Evolutionary conservation across 2,888 invertebrate genomes (phyloP).

Genomic region (Sarcophaga subvicina): DNA sequence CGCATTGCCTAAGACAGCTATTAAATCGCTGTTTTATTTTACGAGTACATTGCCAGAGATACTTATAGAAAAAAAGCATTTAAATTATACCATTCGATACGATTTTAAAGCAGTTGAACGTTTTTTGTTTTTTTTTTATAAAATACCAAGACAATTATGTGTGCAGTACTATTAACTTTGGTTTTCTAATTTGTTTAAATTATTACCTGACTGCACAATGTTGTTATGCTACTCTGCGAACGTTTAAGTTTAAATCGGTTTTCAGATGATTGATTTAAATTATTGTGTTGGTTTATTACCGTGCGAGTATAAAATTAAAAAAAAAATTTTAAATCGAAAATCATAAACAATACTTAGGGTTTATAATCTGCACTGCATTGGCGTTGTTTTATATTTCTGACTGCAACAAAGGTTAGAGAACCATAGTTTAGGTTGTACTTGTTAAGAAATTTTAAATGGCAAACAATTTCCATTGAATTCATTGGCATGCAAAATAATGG

Average conservation of each 20-base stretch:
- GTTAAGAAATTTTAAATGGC: too few species aligned
- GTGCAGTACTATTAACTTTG: conserved; percentile 52
- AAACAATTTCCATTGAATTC: too few species aligned
- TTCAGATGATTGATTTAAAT: conserved; percentile 62
- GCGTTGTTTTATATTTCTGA: too few species aligned
- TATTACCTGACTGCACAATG: conserved; percentile 16
- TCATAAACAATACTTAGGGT: too few species aligned
- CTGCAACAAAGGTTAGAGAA: too few species aligned
- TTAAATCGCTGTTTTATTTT: conserved; percentile 38
- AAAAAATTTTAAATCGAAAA: too few species aligned
- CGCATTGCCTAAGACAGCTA: conserved; percentile 66
- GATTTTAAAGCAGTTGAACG: not conserved
- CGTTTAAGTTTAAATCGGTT: conserved; percentile 16
- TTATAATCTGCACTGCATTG: too few species aligned
- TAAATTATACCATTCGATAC: conserved; percentile 43
- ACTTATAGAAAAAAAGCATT: conserved; percentile 27
- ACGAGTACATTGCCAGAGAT: not conserved
- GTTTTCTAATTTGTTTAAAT: conserved; percentile 59
- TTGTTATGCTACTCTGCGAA: conserved; percentile 18
- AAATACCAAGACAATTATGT: conserved; percentile 36
- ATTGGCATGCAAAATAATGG: too few species aligned
- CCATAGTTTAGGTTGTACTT: too few species aligned
- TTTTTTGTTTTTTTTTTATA: conserved; percentile 4
- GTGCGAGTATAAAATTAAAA: not conserved
- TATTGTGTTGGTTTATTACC: conserved; percentile 25